Conservation (phyloP, 2,797 vertebrate species). For the Micromesistius poutassou region DNA sequence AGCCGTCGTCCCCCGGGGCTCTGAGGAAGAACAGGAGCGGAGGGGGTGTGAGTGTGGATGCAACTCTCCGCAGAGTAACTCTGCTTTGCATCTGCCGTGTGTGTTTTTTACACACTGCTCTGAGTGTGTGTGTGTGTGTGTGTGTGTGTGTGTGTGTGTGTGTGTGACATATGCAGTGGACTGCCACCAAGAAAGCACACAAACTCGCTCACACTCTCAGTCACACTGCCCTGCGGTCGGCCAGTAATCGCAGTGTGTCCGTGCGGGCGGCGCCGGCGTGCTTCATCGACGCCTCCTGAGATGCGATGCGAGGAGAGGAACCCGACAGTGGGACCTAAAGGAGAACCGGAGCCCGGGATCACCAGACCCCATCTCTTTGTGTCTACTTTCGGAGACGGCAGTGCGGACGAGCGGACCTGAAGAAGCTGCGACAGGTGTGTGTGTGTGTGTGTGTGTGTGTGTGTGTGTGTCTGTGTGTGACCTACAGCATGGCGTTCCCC, state of each 20-base stretch:
- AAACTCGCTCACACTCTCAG: not conserved
- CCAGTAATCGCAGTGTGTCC: not conserved
- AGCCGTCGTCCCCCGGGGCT: not conserved
- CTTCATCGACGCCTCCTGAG: not conserved
- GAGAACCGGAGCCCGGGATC: not conserved
- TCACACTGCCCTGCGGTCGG: not conserved
- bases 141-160: not conserved
- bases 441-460: not conserved
- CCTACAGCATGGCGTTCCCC: not conserved
- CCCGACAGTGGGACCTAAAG: not conserved
- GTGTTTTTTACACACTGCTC: not conserved
- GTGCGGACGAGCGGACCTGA: no score
- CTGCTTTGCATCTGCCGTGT: not conserved
- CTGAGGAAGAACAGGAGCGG: not conserved
- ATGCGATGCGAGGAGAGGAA: not conserved
- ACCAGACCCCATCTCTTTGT: no score
- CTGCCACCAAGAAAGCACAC: not conserved
- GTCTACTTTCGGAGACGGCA: no score
- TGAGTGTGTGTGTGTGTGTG: slow-evolving; percentile 3
- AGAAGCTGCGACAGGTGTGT: not conserved
- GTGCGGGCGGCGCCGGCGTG: no score
- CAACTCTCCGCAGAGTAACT: not conserved
- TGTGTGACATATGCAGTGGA: not conserved
- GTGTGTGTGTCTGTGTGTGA: not conserved
- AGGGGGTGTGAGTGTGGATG: not conserved